Evolutionary conservation across 2,113 vertebrate genomes (phyloP).

Genomic region (Ondatra zibethicus): DNA sequence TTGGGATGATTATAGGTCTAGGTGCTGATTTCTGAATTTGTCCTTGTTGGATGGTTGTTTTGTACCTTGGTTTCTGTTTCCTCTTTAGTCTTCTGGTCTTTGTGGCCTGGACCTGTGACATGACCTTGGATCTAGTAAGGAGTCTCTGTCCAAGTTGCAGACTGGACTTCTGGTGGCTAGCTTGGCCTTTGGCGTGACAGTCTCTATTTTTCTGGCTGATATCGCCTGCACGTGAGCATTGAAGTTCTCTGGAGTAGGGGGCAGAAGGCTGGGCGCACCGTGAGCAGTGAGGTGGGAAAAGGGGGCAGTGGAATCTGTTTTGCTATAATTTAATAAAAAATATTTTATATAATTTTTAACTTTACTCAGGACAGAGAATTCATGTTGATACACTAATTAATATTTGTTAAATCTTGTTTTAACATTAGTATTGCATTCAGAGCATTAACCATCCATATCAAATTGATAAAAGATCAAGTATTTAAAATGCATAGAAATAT

Average conservation of each 20-base stretch:
- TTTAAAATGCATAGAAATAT: background rate
- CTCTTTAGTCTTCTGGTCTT: background rate
- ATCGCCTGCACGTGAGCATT: background rate
- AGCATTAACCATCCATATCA: background rate
- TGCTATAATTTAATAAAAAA: conserved; percentile 33
- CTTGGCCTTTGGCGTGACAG: background rate
- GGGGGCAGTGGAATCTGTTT: background rate
- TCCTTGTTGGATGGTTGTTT: background rate
- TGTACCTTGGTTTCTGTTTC: background rate
- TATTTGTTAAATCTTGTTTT: background rate
- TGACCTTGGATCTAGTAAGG: background rate
- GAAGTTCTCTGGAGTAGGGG: background rate
- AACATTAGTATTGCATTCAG: background rate
- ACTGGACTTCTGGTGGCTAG: background rate
- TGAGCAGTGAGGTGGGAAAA: background rate
- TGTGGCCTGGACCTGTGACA: background rate
- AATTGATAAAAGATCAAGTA: conserved; percentile 1
- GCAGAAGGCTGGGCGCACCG: background rate
- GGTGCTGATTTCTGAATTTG: background rate
- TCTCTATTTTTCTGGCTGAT: background rate
- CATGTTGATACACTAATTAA: conserved; percentile 2
- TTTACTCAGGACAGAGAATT: background rate
- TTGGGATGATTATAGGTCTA: background rate
- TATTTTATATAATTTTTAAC: conserved; percentile 7
- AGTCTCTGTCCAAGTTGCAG: background rate